These are phyloP conservation scores for Caenorhabditis inopinata DNA, from an alignment of 1,140 invertebrate genomes.

Conservation along the genomic window DNA sequence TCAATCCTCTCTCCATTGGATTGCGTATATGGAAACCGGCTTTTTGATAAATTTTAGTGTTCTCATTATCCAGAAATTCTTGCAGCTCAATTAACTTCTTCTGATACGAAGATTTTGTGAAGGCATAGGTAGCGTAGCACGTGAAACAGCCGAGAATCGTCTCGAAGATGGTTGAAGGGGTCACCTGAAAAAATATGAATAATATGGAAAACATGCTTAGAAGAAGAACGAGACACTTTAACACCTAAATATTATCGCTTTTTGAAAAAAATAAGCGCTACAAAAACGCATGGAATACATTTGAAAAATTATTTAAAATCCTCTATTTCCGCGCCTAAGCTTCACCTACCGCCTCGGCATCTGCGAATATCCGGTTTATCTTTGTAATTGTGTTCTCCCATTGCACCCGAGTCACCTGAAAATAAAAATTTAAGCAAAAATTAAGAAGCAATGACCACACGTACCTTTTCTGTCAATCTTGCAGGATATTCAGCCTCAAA, in stretches of 20 bases:
- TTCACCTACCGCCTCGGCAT: slow-evolving; percentile 40
- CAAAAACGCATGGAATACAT: no score
- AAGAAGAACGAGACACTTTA: no score
- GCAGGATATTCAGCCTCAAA: slow-evolving; percentile 3
- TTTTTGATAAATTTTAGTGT: slow-evolving; percentile 22
- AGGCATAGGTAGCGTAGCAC: slow-evolving; percentile 6
- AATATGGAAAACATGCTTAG: no score
- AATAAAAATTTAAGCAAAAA: not conserved
- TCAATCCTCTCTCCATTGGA: slow-evolving; percentile 41
- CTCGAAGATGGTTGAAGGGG: not conserved
- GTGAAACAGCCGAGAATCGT: slow-evolving; percentile 31
- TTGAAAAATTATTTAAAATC: no score
- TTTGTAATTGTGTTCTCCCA: slow-evolving; percentile 32
- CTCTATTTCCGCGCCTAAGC: no score
- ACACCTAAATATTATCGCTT: no score
- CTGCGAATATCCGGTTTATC: slow-evolving; percentile 30
- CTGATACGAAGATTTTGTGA: slow-evolving; percentile 24
- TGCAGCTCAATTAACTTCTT: slow-evolving; percentile 12
- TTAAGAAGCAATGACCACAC: no score
- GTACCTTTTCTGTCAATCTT: not conserved
- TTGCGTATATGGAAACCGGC: slow-evolving; percentile 34
- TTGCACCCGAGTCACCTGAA: not conserved
- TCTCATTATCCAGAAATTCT: slow-evolving; percentile 22
- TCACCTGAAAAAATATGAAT: not conserved
- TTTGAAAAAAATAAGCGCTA: no score